Percentiles rank a stretch among this genome's conserved stretches.
Conservation (phyloP, 1,140 invertebrate genomes). For the Bombus vancouverensis region DNA sequence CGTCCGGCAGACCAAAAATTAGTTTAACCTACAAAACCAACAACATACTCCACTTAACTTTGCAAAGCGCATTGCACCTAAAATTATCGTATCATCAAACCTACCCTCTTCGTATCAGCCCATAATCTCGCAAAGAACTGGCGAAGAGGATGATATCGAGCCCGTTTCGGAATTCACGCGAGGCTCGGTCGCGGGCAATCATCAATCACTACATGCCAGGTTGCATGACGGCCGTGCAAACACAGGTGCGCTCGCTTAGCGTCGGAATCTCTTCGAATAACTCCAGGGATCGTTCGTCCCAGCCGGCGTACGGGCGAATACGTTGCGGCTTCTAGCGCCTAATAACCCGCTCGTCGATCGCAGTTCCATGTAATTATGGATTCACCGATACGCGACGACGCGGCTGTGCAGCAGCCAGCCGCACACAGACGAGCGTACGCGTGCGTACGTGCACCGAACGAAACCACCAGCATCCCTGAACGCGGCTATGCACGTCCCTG, state of each 20-base stretch:
- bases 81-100: no score
- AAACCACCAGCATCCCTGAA: conserved; percentile 19
- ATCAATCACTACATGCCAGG: conserved; percentile 12
- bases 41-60: no score
- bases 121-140: neutral
- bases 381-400: conserved; percentile 50
- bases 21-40: no score
- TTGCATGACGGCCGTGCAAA: neutral
- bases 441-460: neutral
- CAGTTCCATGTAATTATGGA: conserved; percentile 65
- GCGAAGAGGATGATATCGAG: no score
- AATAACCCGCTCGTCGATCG: conserved; percentile 69
- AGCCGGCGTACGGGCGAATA: conserved; percentile 12
- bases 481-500: conserved; percentile 51
- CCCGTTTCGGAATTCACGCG: neutral
- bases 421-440: conserved; percentile 7
- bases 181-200: neutral
- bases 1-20: no score
- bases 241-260: conserved; percentile 30
- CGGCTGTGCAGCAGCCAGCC: conserved; percentile 43
- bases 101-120: neutral
- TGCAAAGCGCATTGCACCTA: no score
- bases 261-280: conserved; percentile 47
- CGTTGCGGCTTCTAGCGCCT: conserved; percentile 55
- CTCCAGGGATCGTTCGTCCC: conserved; percentile 18